Evolutionary conservation across 2,113 vertebrate species (phyloP), one percentile per base, ranked within the genome.

Genomic region (Gulo gulo): DNA sequence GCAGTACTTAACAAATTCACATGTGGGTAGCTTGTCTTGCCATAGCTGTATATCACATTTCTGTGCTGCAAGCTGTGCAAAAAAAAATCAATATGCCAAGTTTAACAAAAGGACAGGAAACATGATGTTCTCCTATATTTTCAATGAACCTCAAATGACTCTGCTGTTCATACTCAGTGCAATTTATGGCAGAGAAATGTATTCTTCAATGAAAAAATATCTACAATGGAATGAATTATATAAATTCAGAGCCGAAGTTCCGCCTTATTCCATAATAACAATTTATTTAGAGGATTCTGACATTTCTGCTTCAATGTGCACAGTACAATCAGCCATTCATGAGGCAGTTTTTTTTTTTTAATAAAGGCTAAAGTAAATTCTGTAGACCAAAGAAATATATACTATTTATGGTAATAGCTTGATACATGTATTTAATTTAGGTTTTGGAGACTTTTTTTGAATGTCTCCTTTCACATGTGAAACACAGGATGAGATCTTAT

Each of bases 31-130:
- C 74, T 96, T 98, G 98, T 92, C 97, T 97, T 97, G 98, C 93
- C 91, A 97, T 97, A 95, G 97, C 96, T 97, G 90, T 97, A 94
- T 98, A 98, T 97, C 96, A 98, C 57, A 97, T 95, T 98, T 98
- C 92, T 93, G 91, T 94, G 88, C 93, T 96, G 96, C 97, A 98
- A 97, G 98, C 97, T 98, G 97, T 96, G 98, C 61, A 94, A 96
- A 97, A 98, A 91, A 96, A 98, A 98, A 98, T 97, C 97, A 98
- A 98, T 98, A 98, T 63, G 97, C 86, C 96, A 98, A 98, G 97
- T 97, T 98, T 98, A 99, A 98, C 96, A 91, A 97, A 98, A 98
- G 95, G 97, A 98, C 89, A 98, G 97, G 91, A 98, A 98, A 98
- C 95, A 97, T 20, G 13, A 98, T 96, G 94, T 96, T 97, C 97